Percentiles rank a stretch among this genome's conserved stretches.
Evolutionary conservation across 2,888 invertebrate genomes (phyloP).

Genomic region (Galeopsomyia nigrocyanea): DNA sequence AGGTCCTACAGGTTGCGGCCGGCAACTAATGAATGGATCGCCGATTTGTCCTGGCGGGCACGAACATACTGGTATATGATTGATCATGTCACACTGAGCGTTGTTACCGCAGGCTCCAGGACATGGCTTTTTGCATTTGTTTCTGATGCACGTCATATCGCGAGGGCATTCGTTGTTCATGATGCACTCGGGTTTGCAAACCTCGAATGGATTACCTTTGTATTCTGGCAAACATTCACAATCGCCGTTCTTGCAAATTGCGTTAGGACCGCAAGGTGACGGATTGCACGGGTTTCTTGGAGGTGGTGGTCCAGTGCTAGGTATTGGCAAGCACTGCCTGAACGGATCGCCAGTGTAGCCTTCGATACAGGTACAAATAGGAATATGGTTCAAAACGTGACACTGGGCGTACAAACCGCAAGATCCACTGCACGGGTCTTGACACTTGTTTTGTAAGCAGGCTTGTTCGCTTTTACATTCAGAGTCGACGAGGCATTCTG

Average conservation of each 20-base stretch:
- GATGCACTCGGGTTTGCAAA: conserved; percentile 86
- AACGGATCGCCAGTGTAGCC: conserved; percentile 87
- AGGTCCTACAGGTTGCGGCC: conserved; percentile 53
- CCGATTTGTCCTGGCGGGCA: conserved; percentile 68
- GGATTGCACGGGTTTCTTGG: conserved; percentile 71
- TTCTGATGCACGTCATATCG: conserved; percentile 82
- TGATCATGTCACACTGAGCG: conserved; percentile 83
- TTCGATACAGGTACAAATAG: conserved; percentile 83
- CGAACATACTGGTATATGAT: conserved; percentile 77
- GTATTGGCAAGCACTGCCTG: conserved; percentile 73
- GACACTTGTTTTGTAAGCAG: conserved; percentile 84
- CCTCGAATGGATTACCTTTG: conserved; percentile 80
- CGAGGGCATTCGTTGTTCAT: conserved; percentile 83
- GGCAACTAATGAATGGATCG: conserved; percentile 68
- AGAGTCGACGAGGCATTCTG: conserved; percentile 84
- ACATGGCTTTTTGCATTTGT: conserved; percentile 89
- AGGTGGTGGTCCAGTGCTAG: conserved; percentile 50
- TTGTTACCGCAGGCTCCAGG: conserved; percentile 84
- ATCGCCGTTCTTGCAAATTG: conserved; percentile 79
- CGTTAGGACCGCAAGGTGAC: conserved; percentile 83
- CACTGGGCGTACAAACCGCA: conserved; percentile 86
- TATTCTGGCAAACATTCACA: conserved; percentile 80
- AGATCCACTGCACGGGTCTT: conserved; percentile 86
- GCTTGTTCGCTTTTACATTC: conserved; percentile 84
- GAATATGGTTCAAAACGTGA: conserved; percentile 83